Conservation (phyloP, 2,888 invertebrate species). For the Polydrusus tereticollis region DNA sequence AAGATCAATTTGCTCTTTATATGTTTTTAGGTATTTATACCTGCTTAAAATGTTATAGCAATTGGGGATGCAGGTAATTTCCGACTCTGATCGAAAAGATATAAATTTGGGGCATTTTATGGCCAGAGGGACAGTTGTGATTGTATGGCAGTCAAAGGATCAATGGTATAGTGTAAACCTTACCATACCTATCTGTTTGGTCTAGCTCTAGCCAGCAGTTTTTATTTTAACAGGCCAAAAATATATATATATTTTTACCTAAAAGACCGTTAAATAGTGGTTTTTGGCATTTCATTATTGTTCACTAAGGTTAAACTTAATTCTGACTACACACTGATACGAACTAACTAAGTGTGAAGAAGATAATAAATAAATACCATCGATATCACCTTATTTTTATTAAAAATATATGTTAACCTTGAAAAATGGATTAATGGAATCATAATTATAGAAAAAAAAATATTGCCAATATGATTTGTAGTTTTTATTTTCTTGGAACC, state of each 20-base stretch:
- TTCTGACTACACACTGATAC: neutral
- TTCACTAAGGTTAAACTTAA: neutral
- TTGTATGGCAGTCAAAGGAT: no score
- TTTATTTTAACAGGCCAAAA: no score
- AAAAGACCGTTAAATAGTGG: neutral
- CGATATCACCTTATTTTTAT: slow-evolving; percentile 1
- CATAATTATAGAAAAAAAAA: neutral
- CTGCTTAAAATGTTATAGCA: no score
- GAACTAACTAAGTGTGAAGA: neutral
- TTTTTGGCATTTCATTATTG: neutral
- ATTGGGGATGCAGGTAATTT: no score
- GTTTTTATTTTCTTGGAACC: neutral
- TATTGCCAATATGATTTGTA: neutral
- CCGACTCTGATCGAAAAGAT: no score
- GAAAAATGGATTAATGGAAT: neutral
- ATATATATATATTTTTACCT: neutral
- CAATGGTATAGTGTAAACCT: no score
- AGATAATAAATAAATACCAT: neutral
- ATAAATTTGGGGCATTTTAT: no score
- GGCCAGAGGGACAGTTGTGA: no score
- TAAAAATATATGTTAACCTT: slow-evolving; percentile 5
- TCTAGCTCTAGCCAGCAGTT: no score
- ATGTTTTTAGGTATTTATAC: no score
- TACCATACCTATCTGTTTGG: no score
- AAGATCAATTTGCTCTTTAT: no score